These are phyloP conservation scores for Pachymerium ferrugineum DNA, from an alignment of 2,888 invertebrate species.

Conservation along the genomic window DNA sequence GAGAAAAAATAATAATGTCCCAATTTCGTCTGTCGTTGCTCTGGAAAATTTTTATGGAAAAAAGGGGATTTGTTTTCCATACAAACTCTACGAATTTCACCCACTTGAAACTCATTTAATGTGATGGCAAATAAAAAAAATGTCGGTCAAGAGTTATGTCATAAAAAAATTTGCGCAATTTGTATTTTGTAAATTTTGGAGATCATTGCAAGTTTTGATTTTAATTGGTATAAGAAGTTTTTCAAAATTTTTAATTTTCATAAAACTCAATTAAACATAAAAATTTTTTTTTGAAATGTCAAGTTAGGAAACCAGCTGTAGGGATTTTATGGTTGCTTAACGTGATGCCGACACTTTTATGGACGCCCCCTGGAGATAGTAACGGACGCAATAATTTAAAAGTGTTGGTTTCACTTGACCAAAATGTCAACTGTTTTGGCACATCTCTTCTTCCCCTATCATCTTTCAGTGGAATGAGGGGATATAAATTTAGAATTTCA, in stretches of 20 bases:
- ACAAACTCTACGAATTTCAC: slow-evolving; percentile 18
- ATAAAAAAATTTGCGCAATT: slow-evolving; percentile 5
- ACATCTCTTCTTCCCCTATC: slow-evolving; percentile 23
- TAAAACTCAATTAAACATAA: no score
- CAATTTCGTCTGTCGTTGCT: no score
- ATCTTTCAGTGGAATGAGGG: background rate
- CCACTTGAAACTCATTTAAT: slow-evolving; percentile 19
- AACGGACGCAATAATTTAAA: slow-evolving; percentile 14
- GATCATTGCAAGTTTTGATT: no score
- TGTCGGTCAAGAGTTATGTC: slow-evolving; percentile 6
- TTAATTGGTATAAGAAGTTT: no score
- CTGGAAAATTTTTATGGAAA: slow-evolving; percentile 24
- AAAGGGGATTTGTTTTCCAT: slow-evolving; percentile 24
- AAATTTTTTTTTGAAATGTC: background rate
- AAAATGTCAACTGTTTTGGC: background rate
- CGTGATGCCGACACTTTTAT: slow-evolving; percentile 1
- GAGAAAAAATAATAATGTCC: slow-evolving; percentile 21
- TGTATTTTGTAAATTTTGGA: no score
- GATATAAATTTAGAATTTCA: background rate
- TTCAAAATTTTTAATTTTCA: no score
- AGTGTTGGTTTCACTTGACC: background rate
- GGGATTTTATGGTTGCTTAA: background rate
- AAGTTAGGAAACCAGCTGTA: background rate
- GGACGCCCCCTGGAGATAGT: slow-evolving; percentile 23
- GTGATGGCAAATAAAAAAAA: background rate